Percentiles rank a stretch among this genome's conserved stretches.
phyloP scores from a whole-genome alignment of 2,797 vertebrate species.

The Pseudochirops cupreus region DNA sequence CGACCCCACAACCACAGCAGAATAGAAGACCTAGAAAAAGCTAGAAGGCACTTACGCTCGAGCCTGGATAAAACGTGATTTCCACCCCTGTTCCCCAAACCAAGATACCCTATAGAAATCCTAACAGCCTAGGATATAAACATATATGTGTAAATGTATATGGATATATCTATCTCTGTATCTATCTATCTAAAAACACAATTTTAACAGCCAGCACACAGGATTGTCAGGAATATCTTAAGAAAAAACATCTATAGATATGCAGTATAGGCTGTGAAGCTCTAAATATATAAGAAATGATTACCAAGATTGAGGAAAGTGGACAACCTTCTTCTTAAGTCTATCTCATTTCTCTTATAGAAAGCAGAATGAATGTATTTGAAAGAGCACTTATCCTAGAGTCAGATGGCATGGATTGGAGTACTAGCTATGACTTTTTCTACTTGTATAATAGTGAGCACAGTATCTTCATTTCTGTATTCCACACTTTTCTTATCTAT shows the following conservation, averaged over 20 bases:
- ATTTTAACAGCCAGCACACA: background rate
- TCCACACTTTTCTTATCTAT: background rate
- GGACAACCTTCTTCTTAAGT: background rate
- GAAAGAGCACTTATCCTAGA: background rate
- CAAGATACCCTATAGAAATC: background rate
- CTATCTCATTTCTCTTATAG: no score
- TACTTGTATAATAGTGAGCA: background rate
- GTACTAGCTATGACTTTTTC: no score
- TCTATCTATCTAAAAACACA: no score
- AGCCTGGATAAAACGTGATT: background rate
- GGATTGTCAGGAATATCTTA: background rate
- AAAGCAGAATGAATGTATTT: background rate
- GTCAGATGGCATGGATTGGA: background rate
- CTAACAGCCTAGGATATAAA: background rate
- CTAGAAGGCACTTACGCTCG: conserved; percentile 25
- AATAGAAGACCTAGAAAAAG: conserved; percentile 92
- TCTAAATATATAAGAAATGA: background rate
- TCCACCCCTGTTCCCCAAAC: background rate
- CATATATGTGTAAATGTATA: background rate
- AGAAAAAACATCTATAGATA: background rate
- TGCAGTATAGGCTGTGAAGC: background rate
- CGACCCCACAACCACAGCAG: conserved; percentile 90
- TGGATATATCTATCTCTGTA: no score
- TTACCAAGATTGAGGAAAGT: background rate
- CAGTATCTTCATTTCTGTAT: background rate